Evolutionary conservation across 1,140 invertebrate genomes (phyloP).

Genomic region (Polypedilum vanderplanki): DNA sequence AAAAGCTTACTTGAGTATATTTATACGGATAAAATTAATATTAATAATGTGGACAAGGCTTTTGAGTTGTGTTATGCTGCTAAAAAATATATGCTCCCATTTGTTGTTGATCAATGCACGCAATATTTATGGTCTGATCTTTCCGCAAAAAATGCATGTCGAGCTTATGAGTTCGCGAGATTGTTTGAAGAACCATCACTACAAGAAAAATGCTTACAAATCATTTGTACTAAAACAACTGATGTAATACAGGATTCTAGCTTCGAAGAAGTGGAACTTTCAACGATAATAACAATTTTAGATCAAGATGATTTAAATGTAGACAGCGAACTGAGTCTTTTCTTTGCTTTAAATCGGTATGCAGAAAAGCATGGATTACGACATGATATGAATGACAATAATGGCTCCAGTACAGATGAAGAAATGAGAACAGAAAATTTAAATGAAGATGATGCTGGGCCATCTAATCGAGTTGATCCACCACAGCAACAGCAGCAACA

Average conservation of each 20-base stretch:
- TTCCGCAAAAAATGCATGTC: slow-evolving; percentile 68
- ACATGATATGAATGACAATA: slow-evolving; percentile 12
- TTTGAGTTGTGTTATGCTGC: slow-evolving; percentile 80
- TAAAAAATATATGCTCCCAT: slow-evolving; percentile 80
- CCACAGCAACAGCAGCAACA: neutral
- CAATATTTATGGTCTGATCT: slow-evolving; percentile 72
- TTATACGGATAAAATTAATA: slow-evolving; percentile 70
- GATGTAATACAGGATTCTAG: slow-evolving; percentile 64
- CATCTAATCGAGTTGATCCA: slow-evolving; percentile 21
- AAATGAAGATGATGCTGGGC: slow-evolving; percentile 29
- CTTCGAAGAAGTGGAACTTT: slow-evolving; percentile 66
- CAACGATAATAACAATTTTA: slow-evolving; percentile 64
- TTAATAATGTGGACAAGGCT: slow-evolving; percentile 72
- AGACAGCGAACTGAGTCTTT: slow-evolving; percentile 65
- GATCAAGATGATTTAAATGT: slow-evolving; percentile 65
- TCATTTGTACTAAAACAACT: slow-evolving; percentile 66
- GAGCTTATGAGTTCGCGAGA: slow-evolving; percentile 77
- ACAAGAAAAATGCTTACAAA: slow-evolving; percentile 69
- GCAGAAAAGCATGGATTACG: slow-evolving; percentile 45
- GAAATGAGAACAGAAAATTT: slow-evolving; percentile 25
- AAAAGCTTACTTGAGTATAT: slow-evolving; percentile 71
- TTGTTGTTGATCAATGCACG: slow-evolving; percentile 71
- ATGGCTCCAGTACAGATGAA: neutral
- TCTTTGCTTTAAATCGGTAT: slow-evolving; percentile 63
- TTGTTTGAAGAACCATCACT: slow-evolving; percentile 72